Evolutionary conservation across 2,888 invertebrate species (phyloP), one percentile per base, ranked within the genome.

Genomic region (Lumbricus terrestris): DNA sequence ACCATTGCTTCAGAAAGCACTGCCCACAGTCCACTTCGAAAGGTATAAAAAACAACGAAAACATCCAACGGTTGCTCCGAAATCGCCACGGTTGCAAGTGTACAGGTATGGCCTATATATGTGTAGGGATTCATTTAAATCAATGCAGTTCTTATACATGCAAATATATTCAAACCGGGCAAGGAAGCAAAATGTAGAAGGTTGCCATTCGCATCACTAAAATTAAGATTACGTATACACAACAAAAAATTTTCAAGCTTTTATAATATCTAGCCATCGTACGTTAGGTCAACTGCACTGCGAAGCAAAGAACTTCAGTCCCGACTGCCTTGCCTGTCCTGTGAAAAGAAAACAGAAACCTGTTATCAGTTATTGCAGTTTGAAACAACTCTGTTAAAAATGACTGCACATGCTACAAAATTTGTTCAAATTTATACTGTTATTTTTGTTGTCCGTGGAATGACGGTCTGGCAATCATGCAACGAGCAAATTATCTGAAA

Each of bases 81-180:
- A 85, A 85, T 34, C 35, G 69, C 69, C 69, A 69, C 69, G 13
- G 69, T 69, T 69, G 69, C 69, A 69, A 69, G n/a, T 69, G 69
- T n/a, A 69, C 69, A 69, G 69, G 69, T n/a, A 69, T 69, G 69
- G 69, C 35, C 85, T 85, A 85, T 33, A n/a, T n/a, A n/a, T n/a
- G 37, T 85, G 35, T 85, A 85, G 34, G 37, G 35, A 85, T 37
- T 85, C 37, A 35, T 37, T 35, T 34, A 85, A 83, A 85, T 85
- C 35, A 85, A 37, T 37, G 37, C 85, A 85, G 34, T 37, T 85
- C 85, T 85, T 85, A 85, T 33, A 83, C 35, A 85, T 85, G 85
- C 85, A 85, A 85, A 85, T 85, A 85, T 85, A 85, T 85, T 85
- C 85, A 85, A 85, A 85, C 85, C 85, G 37, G 85, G n/a, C 85